Conservation (phyloP, 2,113 vertebrate genomes). For the Carlito syrichta region DNA sequence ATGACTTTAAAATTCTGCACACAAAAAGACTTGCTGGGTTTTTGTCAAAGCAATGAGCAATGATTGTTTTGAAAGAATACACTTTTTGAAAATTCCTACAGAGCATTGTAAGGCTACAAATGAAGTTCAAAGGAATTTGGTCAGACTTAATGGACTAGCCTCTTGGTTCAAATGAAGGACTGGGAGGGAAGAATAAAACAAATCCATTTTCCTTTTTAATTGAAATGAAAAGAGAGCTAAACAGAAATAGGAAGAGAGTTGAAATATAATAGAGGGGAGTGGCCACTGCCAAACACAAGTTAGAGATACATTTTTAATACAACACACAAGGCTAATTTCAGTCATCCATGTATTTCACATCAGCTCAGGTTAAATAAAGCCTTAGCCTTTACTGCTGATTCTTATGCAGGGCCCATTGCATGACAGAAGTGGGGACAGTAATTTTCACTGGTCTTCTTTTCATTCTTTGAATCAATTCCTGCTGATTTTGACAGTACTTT, state of each 20-base stretch:
- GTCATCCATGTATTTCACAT: background rate
- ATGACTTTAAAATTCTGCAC: constrained; percentile 52
- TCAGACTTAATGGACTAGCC: background rate
- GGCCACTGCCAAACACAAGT: background rate
- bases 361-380: background rate
- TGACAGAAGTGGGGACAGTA: background rate
- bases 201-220: constrained; percentile 45
- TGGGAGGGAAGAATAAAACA: constrained; percentile 34
- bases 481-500: background rate
- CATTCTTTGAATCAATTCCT: background rate
- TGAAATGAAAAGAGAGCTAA: constrained; percentile 47
- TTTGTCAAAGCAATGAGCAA: constrained; percentile 41
- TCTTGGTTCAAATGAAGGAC: constrained; percentile 20
- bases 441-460: background rate
- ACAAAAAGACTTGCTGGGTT: constrained; percentile 25
- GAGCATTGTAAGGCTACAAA: constrained; percentile 19
- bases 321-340: background rate
- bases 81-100: constrained; percentile 67
- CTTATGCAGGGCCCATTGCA: background rate
- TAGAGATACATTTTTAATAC: background rate
- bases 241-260: constrained; percentile 11
- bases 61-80: constrained; percentile 53
- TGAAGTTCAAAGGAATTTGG: constrained; percentile 67
- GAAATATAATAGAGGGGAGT: background rate
- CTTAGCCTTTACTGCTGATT: background rate